phyloP scores from a whole-genome alignment of 2,113 vertebrate genomes.

The Ornithorhynchus anatinus region DNA sequence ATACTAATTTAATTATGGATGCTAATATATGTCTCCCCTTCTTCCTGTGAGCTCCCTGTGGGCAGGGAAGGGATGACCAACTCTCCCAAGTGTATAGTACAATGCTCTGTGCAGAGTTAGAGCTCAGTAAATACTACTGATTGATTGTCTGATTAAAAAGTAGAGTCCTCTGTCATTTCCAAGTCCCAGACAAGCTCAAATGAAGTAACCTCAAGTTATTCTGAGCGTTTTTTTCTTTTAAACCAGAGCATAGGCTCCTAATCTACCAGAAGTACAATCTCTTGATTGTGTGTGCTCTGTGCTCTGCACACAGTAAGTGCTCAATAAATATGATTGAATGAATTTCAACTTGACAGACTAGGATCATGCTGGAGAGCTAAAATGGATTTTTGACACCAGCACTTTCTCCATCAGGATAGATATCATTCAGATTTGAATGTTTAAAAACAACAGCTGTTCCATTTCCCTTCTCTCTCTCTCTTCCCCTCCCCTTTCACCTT shows the following conservation, averaged over 20 bases:
- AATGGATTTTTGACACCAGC: conserved; percentile 46
- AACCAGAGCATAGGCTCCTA: conserved; percentile 28
- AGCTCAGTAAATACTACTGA: too few species aligned
- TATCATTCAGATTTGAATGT: conserved; percentile 33
- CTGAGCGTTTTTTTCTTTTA: conserved; percentile 38
- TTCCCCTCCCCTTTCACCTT: not conserved
- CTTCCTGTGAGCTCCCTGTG: too few species aligned
- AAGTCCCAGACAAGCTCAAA: conserved; percentile 37
- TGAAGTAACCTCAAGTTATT: conserved; percentile 45
- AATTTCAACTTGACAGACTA: conserved; percentile 27
- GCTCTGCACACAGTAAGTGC: too few species aligned
- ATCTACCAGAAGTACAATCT: conserved; percentile 33
- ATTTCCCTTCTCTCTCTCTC: not conserved
- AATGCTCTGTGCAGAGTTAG: too few species aligned
- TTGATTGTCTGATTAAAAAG: too few species aligned
- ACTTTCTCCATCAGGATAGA: conserved; percentile 11
- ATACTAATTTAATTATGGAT: too few species aligned
- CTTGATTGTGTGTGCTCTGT: too few species aligned
- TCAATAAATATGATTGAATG: too few species aligned
- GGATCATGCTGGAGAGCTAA: conserved; percentile 37
- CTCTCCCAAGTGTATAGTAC: too few species aligned
- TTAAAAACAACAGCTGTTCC: conserved; percentile 34
- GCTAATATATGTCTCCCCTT: too few species aligned
- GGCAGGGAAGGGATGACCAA: too few species aligned
- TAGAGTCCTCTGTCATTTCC: conserved; percentile 29